Conservation (phyloP, 2,797 vertebrate species). For the Arnoldichthys spilopterus region DNA sequence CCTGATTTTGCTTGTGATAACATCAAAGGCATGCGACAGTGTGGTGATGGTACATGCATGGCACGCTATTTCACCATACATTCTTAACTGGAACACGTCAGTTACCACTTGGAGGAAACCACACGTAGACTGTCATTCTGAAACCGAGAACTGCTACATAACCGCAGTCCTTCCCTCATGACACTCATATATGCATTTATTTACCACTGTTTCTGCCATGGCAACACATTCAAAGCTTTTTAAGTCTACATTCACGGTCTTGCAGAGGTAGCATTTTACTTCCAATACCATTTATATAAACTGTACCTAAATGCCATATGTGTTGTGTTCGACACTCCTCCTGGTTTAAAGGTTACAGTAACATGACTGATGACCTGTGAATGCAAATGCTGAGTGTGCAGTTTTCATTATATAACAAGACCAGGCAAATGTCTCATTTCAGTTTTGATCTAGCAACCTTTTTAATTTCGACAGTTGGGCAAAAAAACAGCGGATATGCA, state of each 20-base stretch:
- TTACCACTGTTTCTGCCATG: conserved; percentile 33
- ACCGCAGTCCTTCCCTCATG: conserved; percentile 31
- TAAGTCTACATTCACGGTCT: not conserved
- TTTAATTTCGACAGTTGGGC: conserved; percentile 6
- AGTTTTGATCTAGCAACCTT: not conserved
- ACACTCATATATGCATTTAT: conserved; percentile 22
- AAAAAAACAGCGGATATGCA: conserved; percentile 21
- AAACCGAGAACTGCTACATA: conserved; percentile 48
- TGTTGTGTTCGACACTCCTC: not conserved
- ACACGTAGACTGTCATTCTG: conserved; percentile 48
- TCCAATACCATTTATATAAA: not conserved
- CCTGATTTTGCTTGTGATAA: not conserved
- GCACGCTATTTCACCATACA: conserved; percentile 42
- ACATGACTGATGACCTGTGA: not conserved
- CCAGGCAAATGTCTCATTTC: not conserved
- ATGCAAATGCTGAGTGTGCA: not conserved
- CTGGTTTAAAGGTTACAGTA: not conserved
- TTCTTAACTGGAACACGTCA: conserved; percentile 54
- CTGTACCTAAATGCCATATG: not conserved
- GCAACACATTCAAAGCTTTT: conserved; percentile 32
- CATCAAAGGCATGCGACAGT: conserved; percentile 34
- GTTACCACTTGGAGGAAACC: conserved; percentile 56
- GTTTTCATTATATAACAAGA: too few relatives aligned
- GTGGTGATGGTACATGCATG: conserved; percentile 12
- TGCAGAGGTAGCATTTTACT: not conserved